Evolutionary conservation across 2,888 invertebrate genomes (phyloP).

Genomic region (Phortica magna): DNA sequence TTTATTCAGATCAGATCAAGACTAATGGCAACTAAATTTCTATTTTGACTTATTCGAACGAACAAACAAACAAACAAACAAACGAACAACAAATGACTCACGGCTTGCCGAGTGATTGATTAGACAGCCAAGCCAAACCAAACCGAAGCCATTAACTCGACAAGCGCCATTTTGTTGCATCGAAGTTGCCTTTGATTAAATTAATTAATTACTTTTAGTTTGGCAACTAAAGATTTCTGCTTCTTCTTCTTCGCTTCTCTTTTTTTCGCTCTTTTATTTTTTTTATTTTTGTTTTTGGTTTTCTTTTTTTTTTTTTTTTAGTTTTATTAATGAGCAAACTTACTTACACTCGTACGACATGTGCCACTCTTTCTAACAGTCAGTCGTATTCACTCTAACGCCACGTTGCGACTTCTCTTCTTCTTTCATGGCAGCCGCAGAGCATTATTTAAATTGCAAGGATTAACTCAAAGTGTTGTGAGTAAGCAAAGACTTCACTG

Average conservation of each 20-base stretch:
- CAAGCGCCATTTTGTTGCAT: not conserved
- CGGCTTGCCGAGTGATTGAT: not conserved
- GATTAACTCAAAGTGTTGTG: slow-evolving; percentile 61
- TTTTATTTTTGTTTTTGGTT: too few relatives aligned
- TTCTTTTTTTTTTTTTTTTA: slow-evolving; percentile 7
- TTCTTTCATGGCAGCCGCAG: not conserved
- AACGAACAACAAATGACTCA: not conserved
- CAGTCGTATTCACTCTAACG: not conserved
- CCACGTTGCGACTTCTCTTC: not conserved
- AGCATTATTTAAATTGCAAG: slow-evolving; percentile 65
- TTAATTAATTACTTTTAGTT: slow-evolving; percentile 29
- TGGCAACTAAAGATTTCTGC: slow-evolving; percentile 2
- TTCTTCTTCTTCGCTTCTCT: too few relatives aligned
- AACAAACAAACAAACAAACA: too few relatives aligned
- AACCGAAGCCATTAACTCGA: not conserved
- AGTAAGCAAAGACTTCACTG: not conserved
- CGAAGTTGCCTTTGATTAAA: slow-evolving; percentile 19
- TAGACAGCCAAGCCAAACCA: not conserved
- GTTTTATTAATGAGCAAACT: slow-evolving; percentile 33
- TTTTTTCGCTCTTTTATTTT: too few relatives aligned
- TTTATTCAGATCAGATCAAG: not conserved
- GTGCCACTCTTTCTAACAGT: slow-evolving; percentile 33
- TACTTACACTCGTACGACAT: slow-evolving; percentile 19
- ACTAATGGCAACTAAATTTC: not conserved
- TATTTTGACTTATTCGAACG: not conserved